phyloP scores from a whole-genome alignment of 1,140 invertebrate genomes.

The Ostrea edulis region DNA sequence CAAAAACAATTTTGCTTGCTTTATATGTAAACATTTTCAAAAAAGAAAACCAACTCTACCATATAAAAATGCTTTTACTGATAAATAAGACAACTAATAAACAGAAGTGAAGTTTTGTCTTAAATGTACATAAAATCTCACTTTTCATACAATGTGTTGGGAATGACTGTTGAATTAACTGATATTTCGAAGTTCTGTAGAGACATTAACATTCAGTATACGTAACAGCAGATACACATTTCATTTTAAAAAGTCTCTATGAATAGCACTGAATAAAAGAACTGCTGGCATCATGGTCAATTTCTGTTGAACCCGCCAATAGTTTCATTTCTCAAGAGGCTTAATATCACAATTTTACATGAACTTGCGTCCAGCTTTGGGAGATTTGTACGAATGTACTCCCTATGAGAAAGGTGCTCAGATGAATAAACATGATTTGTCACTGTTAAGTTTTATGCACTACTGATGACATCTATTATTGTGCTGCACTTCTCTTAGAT shows the following conservation, averaged over 20 bases:
- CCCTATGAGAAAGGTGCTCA: neutral
- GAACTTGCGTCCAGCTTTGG: conserved; percentile 1
- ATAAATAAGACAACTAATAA: neutral
- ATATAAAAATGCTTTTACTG: conserved; percentile 31
- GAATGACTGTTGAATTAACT: conserved; percentile 3
- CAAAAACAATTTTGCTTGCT: too few species aligned
- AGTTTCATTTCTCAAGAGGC: neutral
- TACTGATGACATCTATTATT: conserved; percentile 10
- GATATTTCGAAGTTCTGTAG: neutral
- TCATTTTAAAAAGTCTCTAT: neutral
- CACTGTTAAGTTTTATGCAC: neutral
- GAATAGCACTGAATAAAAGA: conserved; percentile 13
- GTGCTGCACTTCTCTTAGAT: conserved; percentile 53
- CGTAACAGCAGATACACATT: conserved; percentile 10
- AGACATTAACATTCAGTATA: conserved; percentile 19
- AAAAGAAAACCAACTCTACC: neutral
- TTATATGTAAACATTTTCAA: neutral
- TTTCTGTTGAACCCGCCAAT: conserved; percentile 22
- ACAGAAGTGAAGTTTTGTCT: neutral
- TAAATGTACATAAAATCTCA: neutral
- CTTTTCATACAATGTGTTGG: neutral
- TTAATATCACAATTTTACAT: conserved; percentile 21
- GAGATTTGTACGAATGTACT: conserved; percentile 23
- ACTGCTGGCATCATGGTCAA: neutral
- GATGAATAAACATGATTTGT: conserved; percentile 14